Evolutionary conservation across 2,797 vertebrate genomes (phyloP).

Genomic region (Poecilia gillii): DNA sequence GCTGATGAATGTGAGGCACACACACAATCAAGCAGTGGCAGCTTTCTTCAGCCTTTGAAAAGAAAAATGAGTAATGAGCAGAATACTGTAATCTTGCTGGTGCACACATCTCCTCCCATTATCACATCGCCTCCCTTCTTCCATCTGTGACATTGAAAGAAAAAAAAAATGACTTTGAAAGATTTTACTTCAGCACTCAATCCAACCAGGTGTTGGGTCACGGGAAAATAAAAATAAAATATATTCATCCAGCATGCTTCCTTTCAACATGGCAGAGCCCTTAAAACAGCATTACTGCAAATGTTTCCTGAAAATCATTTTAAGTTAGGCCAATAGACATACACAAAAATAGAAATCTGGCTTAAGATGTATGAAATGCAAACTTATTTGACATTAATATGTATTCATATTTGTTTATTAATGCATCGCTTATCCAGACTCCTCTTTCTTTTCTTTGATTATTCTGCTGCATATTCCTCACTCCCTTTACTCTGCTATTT

Average conservation of each 20-base stretch:
- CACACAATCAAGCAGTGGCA: conserved; percentile 26
- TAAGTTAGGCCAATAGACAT: conserved; percentile 14
- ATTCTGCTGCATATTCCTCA: conserved; percentile 11
- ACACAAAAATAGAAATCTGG: background rate
- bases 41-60: conserved; percentile 43
- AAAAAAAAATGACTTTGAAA: conserved; percentile 23
- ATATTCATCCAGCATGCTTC: conserved; percentile 7
- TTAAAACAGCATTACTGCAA: conserved; percentile 17
- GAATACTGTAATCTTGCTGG: conserved; percentile 23
- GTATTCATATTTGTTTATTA: background rate
- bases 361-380: background rate
- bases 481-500: conserved; percentile 1
- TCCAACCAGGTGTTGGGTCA: conserved; percentile 18
- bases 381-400: background rate
- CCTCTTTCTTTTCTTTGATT: conserved; percentile 2
- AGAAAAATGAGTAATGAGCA: conserved; percentile 49
- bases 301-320: background rate
- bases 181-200: conserved; percentile 22
- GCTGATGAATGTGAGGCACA: conserved; percentile 25
- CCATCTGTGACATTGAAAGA: conserved; percentile 26
- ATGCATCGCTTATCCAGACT: background rate
- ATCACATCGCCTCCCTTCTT: background rate
- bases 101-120: conserved; percentile 9
- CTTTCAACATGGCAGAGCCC: background rate
- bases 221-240: conserved; percentile 3